Evolutionary conservation across 1,140 invertebrate species (phyloP).

Genomic region (Drosophila kanapiae): DNA sequence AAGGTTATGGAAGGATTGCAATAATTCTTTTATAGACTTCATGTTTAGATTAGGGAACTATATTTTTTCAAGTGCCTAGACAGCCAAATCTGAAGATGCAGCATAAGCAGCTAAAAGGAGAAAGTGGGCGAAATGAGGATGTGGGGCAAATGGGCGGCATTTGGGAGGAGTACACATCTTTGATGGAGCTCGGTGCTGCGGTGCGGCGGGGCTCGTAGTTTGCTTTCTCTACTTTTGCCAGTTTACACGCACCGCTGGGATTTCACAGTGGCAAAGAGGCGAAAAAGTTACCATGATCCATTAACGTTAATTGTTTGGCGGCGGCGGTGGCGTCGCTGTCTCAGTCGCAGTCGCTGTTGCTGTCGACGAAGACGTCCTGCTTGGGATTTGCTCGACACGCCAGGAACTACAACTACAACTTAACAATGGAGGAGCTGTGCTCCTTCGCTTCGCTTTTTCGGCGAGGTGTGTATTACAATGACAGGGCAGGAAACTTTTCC

Average conservation of each 20-base stretch:
- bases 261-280: conserved; percentile 79
- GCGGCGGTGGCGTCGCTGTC: conserved; percentile 41
- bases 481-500: conserved; percentile 75
- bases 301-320: conserved; percentile 84
- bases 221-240: conserved; percentile 80
- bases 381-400: conserved; percentile 76
- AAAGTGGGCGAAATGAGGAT: neutral
- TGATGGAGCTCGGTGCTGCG: conserved; percentile 28
- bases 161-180: conserved; percentile 34
- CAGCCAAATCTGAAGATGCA: conserved; percentile 32
- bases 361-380: conserved; percentile 60
- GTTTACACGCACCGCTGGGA: conserved; percentile 83
- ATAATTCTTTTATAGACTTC: neutral
- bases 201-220: conserved; percentile 40
- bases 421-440: conserved; percentile 38
- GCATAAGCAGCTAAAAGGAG: conserved; percentile 33
- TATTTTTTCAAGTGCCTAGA: conserved; percentile 15
- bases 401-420: conserved; percentile 48
- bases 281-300: conserved; percentile 84
- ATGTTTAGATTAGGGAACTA: no score
- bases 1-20: no score
- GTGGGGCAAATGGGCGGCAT: conserved; percentile 5
- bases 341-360: conserved; percentile 31
- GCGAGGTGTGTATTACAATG: conserved; percentile 80
- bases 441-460: conserved; percentile 12